Evolutionary conservation across 2,113 vertebrate genomes (phyloP).

Genomic region (Lonchura striata): DNA sequence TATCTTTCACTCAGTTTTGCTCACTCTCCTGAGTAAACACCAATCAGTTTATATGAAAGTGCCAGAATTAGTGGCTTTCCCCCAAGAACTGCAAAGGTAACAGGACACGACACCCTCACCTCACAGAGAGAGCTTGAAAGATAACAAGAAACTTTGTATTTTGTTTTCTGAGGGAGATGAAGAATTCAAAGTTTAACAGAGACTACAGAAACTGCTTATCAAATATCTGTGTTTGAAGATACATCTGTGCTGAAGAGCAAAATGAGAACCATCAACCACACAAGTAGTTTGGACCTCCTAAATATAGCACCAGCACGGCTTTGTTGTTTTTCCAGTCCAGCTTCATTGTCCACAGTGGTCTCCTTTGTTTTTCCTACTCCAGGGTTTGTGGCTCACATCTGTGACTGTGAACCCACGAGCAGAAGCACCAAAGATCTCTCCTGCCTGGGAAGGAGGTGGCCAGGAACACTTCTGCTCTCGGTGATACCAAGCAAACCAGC

Average conservation of each 20-base stretch:
- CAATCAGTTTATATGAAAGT: background rate
- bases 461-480: background rate
- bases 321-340: background rate
- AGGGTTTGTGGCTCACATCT: background rate
- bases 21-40: background rate
- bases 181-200: background rate
- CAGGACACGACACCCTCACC: background rate
- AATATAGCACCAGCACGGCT: background rate
- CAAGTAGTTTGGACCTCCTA: background rate
- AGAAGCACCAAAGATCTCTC: background rate
- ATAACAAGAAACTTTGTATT: background rate
- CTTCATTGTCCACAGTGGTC: background rate
- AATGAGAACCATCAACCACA: background rate
- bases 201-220: background rate
- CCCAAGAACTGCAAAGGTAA: background rate
- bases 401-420: fast-evolving
- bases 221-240: background rate
- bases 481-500: background rate
- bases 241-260: background rate
- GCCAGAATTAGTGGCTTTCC: background rate
- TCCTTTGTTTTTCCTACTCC: background rate
- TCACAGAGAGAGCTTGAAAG: background rate
- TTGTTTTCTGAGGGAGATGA: too few relatives aligned
- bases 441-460: background rate
- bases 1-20: background rate